Evolutionary conservation across 2,113 vertebrate species (phyloP).

Genomic region (Globicephala melas): DNA sequence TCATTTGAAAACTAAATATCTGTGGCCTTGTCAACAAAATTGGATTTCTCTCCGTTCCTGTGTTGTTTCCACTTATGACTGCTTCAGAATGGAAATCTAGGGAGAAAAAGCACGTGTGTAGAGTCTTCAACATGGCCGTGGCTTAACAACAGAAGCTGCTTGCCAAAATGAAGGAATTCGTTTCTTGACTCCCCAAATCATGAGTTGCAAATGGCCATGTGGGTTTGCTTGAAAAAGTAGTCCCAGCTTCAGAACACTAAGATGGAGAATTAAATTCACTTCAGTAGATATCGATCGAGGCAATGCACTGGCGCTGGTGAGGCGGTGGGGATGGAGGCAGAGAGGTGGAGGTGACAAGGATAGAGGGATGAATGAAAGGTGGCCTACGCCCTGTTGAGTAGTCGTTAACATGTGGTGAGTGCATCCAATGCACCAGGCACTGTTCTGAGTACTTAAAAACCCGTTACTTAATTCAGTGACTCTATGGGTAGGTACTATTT

Average conservation of each 20-base stretch:
- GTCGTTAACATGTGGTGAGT: background rate
- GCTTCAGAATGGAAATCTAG: conserved; percentile 26
- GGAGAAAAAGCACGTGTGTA: background rate
- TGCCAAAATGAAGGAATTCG: background rate
- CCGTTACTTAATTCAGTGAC: background rate
- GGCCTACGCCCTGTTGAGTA: background rate
- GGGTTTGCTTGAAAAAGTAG: background rate
- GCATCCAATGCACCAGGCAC: background rate
- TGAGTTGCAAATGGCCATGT: background rate
- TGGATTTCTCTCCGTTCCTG: conserved; percentile 51
- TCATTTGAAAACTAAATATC: conserved; percentile 61
- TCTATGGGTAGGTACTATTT: background rate
- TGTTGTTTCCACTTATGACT: conserved; percentile 11
- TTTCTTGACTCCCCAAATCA: background rate
- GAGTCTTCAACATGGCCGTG: background rate
- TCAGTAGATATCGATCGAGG: background rate
- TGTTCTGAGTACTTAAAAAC: background rate
- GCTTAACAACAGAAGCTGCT: background rate
- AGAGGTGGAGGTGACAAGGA: background rate
- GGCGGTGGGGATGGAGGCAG: background rate
- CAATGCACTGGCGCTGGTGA: background rate
- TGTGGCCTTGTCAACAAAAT: conserved; percentile 41
- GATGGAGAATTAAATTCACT: background rate
- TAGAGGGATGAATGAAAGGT: background rate
- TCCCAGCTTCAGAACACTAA: background rate